Evolutionary conservation across 1,140 invertebrate genomes (phyloP), one percentile per base, ranked within the genome.

Genomic region (Parasteatoda tepidariorum): DNA sequence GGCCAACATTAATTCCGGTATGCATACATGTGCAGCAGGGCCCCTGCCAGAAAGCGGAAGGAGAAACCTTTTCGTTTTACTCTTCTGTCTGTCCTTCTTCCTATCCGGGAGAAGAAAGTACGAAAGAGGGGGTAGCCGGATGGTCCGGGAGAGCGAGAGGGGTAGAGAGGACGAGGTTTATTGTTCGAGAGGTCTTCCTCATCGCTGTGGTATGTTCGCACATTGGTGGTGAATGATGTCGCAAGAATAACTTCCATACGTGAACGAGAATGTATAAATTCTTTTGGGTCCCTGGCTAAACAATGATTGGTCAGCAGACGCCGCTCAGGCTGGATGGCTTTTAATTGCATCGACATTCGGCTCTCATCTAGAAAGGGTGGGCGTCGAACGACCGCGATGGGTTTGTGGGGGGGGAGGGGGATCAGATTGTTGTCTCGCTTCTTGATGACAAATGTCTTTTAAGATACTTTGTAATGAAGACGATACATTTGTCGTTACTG

Each of bases 1-100:
- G 74, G 74, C 74, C 74, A 78, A 78, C 74, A 78, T 78, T 78
- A 78, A 78, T 78, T 78, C 66, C 74, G 74, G 74, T 78, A 78
- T 78, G 74, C 74, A 66, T 74, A 31, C 71, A 38, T 34, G 34
- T 34, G 24, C 11, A 13, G 62, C 38, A 24, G 57, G 70, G 70
- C 55, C 48, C 61, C 74, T 57, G 22, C 61, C 74, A 61, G 74
- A 78, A 78, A 38, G 38, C 28, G 55, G 24, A 4, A 48, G 7
- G 13, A 3, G 30, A 31, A 9, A 26, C 68, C 38, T 68, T 13
- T 31, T 68, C 66, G 33, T 48, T 68, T 31, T 30, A n/a, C 54
- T 26, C 41, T 28, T 71, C 41, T 34, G 18, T 54, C 55, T 54
- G 33, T 22, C 26, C 28, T 28, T 24, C 54, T 55, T 9, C 34